A percentile compares a stretch with the other conserved stretches of the same genome.
phyloP scores from a whole-genome alignment of 2,888 invertebrate species.

The Stenchaetothrips biformis region DNA sequence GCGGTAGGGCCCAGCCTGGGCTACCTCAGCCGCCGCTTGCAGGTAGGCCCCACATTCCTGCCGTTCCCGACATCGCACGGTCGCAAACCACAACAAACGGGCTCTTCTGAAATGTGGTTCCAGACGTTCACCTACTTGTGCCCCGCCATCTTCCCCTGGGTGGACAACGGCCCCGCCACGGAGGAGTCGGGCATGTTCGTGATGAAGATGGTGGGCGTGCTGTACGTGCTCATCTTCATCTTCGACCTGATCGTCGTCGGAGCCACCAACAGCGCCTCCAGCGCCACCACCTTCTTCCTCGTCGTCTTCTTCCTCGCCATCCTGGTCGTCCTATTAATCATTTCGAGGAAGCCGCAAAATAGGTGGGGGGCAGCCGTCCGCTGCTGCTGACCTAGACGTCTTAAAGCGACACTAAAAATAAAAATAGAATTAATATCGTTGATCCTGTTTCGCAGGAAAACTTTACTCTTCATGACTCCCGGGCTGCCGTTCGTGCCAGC shows the following conservation, averaged over 20 bases:
- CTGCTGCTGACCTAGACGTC: neutral
- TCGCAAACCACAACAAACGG: neutral
- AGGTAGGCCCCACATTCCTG: too few relatives aligned
- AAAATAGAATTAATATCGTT: neutral
- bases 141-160: slow-evolving; percentile 84
- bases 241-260: slow-evolving; percentile 80
- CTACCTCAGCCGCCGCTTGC: slow-evolving; percentile 56
- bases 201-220: slow-evolving; percentile 78
- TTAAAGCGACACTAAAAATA: neutral
- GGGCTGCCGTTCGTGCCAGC: slow-evolving; percentile 88
- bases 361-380: slow-evolving; percentile 64
- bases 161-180: slow-evolving; percentile 81
- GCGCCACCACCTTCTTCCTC: slow-evolving; percentile 64
- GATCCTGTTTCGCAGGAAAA: slow-evolving; percentile 55
- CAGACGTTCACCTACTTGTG: slow-evolving; percentile 77
- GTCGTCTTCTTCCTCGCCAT: slow-evolving; percentile 66
- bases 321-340: slow-evolving; percentile 68
- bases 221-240: slow-evolving; percentile 71
- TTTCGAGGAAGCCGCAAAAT: slow-evolving; percentile 87
- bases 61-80: too few relatives aligned
- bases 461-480: slow-evolving; percentile 81
- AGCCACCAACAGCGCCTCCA: slow-evolving; percentile 62
- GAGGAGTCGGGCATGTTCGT: slow-evolving; percentile 81
- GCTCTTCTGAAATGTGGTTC: slow-evolving; percentile 1
- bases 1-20: slow-evolving; percentile 54